Evolutionary conservation across 2,113 vertebrate genomes (phyloP), one percentile per base, ranked within the genome.

Genomic region (Maccullochella peelii): DNA sequence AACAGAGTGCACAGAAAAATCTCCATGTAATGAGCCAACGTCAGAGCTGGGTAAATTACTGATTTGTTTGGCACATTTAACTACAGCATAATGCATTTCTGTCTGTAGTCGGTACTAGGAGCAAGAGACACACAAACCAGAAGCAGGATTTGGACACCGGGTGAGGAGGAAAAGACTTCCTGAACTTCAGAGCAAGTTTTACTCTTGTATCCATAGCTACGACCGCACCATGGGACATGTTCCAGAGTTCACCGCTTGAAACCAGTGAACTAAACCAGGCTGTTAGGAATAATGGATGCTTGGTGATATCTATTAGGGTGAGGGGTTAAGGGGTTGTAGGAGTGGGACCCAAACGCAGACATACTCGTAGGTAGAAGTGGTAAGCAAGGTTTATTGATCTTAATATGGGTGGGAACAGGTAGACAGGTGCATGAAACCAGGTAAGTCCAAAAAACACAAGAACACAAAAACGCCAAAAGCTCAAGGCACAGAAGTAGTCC

Each of bases 171-270:
- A 79, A 58, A 82, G 8, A 76, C 85, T 87, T 83, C 73, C 80
- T 74, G 73, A 16, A 20, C 21, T 12, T 47, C 47, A 63, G 47
- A 62, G 23, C 27, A 40, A 67, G 52, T 68, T 84, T 87, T 12
- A 54, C 50, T 73, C 27, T 59, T 8, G 88, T 88, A 23, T 38
- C 77, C 86, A 89, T 88, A 61, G 88, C 40, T 66, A 91, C 91
- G 2, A 33, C 44, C 10, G 4, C 61, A 81, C 69, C 87, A 83
- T 76, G 85, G 85, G 81, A 86, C 80, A 52, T 65, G 2, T 71
- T 67, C 83, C 76, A 73, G 49, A 82, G 77, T 82, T 73, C 73
- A 81, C 25, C 14, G 23, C 67, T 82, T 89, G 80, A 90, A 77
- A 73, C 3, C 55, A 74, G 80, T 76, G 79, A 87, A 68, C 30